Base-by-base conservation (phyloP, 2,888 invertebrate species). In the Caenorhabditis sp. region DNA sequence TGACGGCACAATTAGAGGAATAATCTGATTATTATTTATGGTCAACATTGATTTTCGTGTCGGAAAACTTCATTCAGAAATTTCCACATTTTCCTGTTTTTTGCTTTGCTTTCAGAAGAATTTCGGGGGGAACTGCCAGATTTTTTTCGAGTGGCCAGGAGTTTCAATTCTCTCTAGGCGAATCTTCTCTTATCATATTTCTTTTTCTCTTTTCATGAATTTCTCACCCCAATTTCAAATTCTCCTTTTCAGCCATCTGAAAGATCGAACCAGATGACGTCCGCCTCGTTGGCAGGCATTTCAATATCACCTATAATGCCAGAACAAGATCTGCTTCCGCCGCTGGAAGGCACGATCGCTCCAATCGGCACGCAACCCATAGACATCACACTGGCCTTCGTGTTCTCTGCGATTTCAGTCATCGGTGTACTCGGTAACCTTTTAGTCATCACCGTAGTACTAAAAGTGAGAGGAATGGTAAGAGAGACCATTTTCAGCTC, bases 371-470 rank as follows among this genome's bases (percentile, higher is more conserved):
- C 69, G 0, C 49, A 77, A 22, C 76, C 79, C 16, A 38, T 64
- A 22, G 79, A 86, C n/a, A 75, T 89, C 38, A 72, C 86, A 8
- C 87, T 90, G 84, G 90, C 89, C 0, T 54, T 86, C 47, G 73
- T 90, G 19, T 90, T 90, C 79, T 80, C 86, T 1, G 56, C 84
- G 12, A 84, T 90, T 12, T 85, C 89, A 14, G 68, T 90, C n/a
- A 84, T 90, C 54, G 91, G 91, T 19, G 84, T 91, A 14, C 80
- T 91, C 49, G 91, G 91, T 24, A 91, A 91, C 77, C 26, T 90
- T 14, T 79, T 92, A 56, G 92, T 92, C 41, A 90, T 92, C 49
- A 87, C 88, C 0, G 92, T 92, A 7, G 92, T 92, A 22, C 61
- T 86, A 4, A 74, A 75, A 66, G 88, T 88, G 35, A 75, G 84